Evolutionary conservation across 92 coral and sea anemone genomes (phyloP).

Genomic region (Phymanthus crucifer): DNA sequence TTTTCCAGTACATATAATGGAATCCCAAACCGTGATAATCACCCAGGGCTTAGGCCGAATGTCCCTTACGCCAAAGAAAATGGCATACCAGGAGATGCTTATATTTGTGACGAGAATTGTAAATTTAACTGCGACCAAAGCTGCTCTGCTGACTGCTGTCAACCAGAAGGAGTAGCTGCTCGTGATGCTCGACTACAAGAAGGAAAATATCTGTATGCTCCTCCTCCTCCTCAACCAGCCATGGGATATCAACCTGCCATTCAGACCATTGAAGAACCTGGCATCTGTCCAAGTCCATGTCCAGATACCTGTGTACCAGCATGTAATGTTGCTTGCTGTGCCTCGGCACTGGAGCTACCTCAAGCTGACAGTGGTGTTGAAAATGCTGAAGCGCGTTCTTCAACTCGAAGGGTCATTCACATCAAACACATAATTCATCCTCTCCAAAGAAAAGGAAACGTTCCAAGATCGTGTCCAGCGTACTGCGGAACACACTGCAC

Average conservation of each 20-base stretch:
- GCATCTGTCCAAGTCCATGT: conserved; percentile 74
- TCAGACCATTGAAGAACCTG: conserved; percentile 13
- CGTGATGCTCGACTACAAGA: conserved; percentile 41
- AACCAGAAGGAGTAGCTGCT: conserved; percentile 75
- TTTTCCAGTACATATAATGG: conserved; percentile 34
- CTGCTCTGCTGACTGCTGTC: conserved; percentile 89
- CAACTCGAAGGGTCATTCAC: conserved; percentile 78
- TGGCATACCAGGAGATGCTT: conserved; percentile 60
- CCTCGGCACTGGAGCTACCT: conserved; percentile 75
- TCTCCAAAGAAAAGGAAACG: conserved; percentile 46
- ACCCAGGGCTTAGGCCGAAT: conserved; percentile 65
- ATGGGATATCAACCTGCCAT: conserved; percentile 25
- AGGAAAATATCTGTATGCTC: conserved; percentile 31
- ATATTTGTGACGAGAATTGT: conserved; percentile 75
- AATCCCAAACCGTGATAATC: not conserved
- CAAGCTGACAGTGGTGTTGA: conserved; percentile 12
- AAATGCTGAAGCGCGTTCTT: conserved; percentile 65
- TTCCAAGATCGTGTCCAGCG: conserved; percentile 58
- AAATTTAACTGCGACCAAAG: conserved; percentile 70
- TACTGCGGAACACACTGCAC: conserved; percentile 89
- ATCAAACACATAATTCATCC: conserved; percentile 75
- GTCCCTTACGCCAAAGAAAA: conserved; percentile 65
- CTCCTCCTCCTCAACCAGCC: conserved; percentile 48
- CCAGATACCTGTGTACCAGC: conserved; percentile 73
- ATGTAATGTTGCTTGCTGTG: conserved; percentile 77